Evolutionary conservation across 2,888 invertebrate species (phyloP).

Genomic region (Tromatobia lineatoria): DNA sequence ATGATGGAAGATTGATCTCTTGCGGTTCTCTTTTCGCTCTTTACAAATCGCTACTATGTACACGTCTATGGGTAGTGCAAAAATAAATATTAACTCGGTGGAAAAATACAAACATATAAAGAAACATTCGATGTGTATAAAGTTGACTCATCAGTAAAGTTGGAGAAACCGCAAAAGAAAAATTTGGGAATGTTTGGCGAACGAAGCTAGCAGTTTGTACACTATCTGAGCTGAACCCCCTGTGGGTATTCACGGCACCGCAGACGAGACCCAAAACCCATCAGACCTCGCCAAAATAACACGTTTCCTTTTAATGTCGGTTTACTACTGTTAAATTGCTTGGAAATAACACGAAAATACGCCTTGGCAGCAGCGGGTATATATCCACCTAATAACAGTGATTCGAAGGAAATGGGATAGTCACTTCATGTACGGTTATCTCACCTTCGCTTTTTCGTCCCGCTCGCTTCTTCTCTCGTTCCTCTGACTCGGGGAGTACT

Average conservation of each 20-base stretch:
- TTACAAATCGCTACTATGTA: too few relatives aligned
- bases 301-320: constrained; percentile 82
- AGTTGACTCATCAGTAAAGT: background rate
- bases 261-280: constrained; percentile 11
- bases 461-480: background rate
- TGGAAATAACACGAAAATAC: constrained; percentile 79
- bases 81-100: background rate
- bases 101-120: background rate
- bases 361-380: constrained; percentile 52
- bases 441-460: constrained; percentile 8
- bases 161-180: background rate
- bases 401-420: constrained; percentile 70
- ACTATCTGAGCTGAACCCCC: constrained; percentile 3
- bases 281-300: constrained; percentile 74
- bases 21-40: too few relatives aligned
- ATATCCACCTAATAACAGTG: constrained; percentile 75
- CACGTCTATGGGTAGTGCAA: background rate
- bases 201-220: background rate
- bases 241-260: constrained; percentile 13
- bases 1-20: too few relatives aligned
- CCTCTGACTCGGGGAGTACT: constrained; percentile 34
- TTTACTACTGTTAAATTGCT: constrained; percentile 84
- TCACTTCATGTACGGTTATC: constrained; percentile 33
- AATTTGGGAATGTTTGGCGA: background rate
- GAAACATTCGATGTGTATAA: background rate